Conservation (phyloP, 1,140 invertebrate species). For the Dryas iulia region DNA sequence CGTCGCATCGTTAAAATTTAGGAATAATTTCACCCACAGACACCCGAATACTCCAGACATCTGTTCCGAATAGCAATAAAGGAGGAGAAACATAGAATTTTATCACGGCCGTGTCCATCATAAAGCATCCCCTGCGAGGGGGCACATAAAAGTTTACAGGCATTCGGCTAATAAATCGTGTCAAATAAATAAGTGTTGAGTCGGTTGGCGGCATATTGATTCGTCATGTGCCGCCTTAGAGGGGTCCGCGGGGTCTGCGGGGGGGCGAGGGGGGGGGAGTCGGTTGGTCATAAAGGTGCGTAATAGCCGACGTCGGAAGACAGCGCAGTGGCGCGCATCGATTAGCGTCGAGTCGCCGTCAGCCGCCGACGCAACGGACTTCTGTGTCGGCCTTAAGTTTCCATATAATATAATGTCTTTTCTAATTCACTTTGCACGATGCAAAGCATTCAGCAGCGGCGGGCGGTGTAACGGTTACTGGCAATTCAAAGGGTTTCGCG, state of each 20-base stretch:
- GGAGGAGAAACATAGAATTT: slow-evolving; percentile 69
- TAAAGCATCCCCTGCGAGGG: slow-evolving; percentile 60
- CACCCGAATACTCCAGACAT: slow-evolving; percentile 54
- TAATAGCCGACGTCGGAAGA: slow-evolving; percentile 76
- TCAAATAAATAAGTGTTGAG: slow-evolving; percentile 80
- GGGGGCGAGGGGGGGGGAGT: slow-evolving; percentile 41
- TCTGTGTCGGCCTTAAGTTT: background rate
- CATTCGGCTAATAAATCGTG: slow-evolving; percentile 78
- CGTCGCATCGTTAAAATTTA: slow-evolving; percentile 49
- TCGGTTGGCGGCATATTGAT: slow-evolving; percentile 79
- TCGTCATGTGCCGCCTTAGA: slow-evolving; percentile 77
- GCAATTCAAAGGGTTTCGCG: background rate
- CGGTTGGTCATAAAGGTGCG: slow-evolving; percentile 75
- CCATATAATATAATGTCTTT: slow-evolving; percentile 3
- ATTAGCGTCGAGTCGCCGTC: slow-evolving; percentile 65
- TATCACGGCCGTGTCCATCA: slow-evolving; percentile 69
- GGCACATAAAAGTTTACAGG: slow-evolving; percentile 76
- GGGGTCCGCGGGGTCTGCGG: slow-evolving; percentile 46
- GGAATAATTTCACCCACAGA: slow-evolving; percentile 45
- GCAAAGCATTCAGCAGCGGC: background rate
- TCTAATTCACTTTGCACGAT: background rate
- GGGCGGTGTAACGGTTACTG: background rate
- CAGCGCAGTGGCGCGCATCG: slow-evolving; percentile 78
- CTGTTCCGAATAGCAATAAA: slow-evolving; percentile 70
- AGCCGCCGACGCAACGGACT: slow-evolving; percentile 69